Percentiles rank a stretch among this genome's conserved stretches.
Conservation (phyloP, 2,113 vertebrate genomes). For the Phasianus colchicus region DNA sequence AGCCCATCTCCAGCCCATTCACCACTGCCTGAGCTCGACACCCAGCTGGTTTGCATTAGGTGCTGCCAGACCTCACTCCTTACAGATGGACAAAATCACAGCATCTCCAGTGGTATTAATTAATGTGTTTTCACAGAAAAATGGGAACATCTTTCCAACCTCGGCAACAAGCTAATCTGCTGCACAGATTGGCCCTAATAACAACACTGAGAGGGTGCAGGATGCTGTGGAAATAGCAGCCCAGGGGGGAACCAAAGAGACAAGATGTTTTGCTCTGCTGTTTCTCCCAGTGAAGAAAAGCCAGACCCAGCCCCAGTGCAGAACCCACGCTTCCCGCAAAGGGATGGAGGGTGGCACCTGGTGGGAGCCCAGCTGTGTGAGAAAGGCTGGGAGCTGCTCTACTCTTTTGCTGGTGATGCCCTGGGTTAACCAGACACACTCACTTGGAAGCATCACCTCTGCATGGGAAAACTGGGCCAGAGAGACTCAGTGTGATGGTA, state of each 20-base stretch:
- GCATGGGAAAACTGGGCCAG: neutral
- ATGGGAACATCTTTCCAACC: neutral
- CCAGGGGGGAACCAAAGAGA: neutral
- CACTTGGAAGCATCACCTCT: neutral
- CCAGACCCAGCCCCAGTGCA: neutral
- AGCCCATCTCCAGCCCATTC: neutral
- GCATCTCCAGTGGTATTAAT: neutral
- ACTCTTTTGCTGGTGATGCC: neutral
- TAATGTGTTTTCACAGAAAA: neutral
- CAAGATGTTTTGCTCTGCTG: neutral
- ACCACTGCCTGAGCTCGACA: no score
- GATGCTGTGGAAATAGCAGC: neutral
- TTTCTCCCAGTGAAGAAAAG: neutral
- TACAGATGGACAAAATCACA: neutral
- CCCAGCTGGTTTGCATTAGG: neutral
- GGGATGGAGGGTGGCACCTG: neutral
- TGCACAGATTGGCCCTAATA: neutral
- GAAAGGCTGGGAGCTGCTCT: neutral
- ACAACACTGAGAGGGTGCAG: rapidly evolving
- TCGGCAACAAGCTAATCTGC: neutral
- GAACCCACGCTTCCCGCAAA: neutral
- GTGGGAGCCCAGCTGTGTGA: neutral
- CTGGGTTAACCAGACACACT: neutral
- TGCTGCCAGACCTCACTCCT: neutral
- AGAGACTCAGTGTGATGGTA: neutral